Conservation (phyloP, 2,113 vertebrate species). For the Melanocharis versteri region DNA sequence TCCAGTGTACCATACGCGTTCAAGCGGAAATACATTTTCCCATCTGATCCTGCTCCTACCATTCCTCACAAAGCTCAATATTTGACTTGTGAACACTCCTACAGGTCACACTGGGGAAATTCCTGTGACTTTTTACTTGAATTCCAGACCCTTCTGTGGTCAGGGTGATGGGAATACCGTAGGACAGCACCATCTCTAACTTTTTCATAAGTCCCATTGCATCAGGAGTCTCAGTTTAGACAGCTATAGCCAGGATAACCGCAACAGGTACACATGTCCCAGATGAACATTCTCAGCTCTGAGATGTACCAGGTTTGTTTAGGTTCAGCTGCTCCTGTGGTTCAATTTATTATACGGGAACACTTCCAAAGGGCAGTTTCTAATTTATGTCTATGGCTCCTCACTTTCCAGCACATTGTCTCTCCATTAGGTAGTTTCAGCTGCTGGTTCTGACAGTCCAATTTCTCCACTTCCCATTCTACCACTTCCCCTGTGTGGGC, state of each 20-base stretch:
- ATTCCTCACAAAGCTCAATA: background rate
- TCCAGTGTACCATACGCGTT: background rate
- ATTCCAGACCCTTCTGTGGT: background rate
- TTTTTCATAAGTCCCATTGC: background rate
- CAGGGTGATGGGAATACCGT: background rate
- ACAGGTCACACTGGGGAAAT: background rate
- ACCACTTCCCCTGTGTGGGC: background rate
- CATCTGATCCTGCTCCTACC: rapidly evolving
- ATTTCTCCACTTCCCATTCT: background rate
- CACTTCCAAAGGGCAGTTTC: background rate
- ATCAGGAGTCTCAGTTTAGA: rapidly evolving
- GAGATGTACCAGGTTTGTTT: background rate
- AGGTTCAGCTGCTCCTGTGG: background rate
- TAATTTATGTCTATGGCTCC: background rate
- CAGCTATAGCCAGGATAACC: background rate
- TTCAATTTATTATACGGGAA: background rate
- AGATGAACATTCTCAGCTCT: background rate
- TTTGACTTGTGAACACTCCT: background rate
- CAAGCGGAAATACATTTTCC: background rate
- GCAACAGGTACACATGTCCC: background rate
- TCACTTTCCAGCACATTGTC: background rate
- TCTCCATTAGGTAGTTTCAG: background rate
- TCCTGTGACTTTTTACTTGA: background rate
- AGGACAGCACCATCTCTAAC: background rate
- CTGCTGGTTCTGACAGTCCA: background rate